Evolutionary conservation across 2,888 invertebrate species (phyloP).

Genomic region (Hypolimnas misippus): DNA sequence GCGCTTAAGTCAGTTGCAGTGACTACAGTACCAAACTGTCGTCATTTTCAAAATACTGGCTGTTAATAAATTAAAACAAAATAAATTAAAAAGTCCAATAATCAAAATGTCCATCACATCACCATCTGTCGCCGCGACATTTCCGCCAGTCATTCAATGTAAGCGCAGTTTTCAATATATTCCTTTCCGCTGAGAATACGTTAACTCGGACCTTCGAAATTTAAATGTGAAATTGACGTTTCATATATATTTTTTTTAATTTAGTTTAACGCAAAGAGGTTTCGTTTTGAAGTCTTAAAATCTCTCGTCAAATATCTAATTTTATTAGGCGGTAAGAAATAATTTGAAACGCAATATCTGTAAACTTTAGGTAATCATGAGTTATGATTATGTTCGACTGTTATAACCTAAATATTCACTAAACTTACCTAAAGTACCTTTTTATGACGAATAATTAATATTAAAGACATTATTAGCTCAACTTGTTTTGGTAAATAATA

Average conservation of each 20-base stretch:
- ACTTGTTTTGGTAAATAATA: no score
- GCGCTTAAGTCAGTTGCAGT: no score
- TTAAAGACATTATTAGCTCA: no score
- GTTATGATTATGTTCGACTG: no score
- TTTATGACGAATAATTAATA: no score
- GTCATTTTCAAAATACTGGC: neutral
- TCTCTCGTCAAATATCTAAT: neutral
- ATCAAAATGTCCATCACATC: conserved; percentile 21
- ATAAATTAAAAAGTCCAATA: conserved; percentile 23
- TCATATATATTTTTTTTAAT: neutral
- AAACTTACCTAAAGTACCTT: no score
- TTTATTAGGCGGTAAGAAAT: neutral
- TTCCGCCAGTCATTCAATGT: conserved; percentile 22
- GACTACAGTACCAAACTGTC: no score
- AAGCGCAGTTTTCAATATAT: conserved; percentile 17
- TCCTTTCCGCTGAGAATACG: neutral
- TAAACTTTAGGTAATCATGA: no score
- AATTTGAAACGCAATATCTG: no score
- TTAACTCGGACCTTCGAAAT: neutral
- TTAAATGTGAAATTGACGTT: no score
- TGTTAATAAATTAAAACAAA: conserved; percentile 12
- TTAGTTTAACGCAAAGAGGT: neutral
- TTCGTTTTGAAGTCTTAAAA: neutral
- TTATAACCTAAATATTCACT: no score
- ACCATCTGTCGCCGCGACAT: conserved; percentile 11